Evolutionary conservation across 2,888 invertebrate genomes (phyloP), one percentile per base, ranked within the genome.

Genomic region (Orthosia cruda): DNA sequence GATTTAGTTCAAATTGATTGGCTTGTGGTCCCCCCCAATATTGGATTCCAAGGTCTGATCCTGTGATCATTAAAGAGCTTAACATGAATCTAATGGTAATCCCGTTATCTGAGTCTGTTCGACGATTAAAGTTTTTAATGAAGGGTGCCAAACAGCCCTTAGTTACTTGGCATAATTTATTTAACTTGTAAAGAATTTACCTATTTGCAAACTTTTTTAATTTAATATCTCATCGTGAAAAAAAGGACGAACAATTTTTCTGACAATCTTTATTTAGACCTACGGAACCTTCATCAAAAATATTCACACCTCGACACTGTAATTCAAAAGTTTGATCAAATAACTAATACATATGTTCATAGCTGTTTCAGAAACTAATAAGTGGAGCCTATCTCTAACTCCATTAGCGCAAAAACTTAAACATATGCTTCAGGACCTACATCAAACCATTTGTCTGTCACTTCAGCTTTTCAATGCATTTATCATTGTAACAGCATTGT

Each of bases 391-490:
- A 52, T 73, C 55, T 23, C 23, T 32, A 18, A 23, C 13, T 50
- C 26, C 58, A 71, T 63, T 69, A 61, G 61, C 26, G n/a, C 45
- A 65, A 58, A 77, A 85, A 82, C 75, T 74, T 84, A 68, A 77
- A 76, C 64, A 75, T 71, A 65, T 66, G n/a, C 75, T 87, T 87
- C 81, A 84, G 77, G 50, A 86, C 88, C 91, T 90, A 89, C 72
- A 77, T 88, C 88, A 89, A 81, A 85, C 81, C 65, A 69, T 82
- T 78, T 76, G 78, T 77, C 87, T 87, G 90, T 90, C 91, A 88
- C 87, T 89, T 87, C 84, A 88, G 86, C 69, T 88, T 89, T 89
- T 89, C 89, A 89, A 86, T 90, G 88, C 88, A 91, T 89, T 88
- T 88, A 90, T 88, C 87, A 90, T 80, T 84, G 65, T 74, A 84